Evolutionary conservation across 2,113 vertebrate genomes (phyloP).

Genomic region (Candoia aspera): DNA sequence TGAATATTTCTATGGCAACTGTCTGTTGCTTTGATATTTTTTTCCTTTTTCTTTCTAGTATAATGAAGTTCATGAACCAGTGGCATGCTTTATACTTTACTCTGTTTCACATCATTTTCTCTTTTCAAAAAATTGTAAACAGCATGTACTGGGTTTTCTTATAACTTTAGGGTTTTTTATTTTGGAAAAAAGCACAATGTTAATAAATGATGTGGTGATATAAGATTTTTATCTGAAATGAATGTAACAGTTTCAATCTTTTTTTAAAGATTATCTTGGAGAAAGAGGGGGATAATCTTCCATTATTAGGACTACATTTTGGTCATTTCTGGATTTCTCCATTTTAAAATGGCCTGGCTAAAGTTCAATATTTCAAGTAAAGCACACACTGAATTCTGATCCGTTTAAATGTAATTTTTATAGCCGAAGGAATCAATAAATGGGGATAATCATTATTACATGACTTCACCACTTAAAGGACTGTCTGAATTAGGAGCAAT

Average conservation of each 20-base stretch:
- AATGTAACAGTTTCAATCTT: conserved; percentile 75
- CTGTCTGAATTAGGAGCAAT: not conserved
- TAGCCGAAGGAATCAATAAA: not conserved
- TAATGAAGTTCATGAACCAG: conserved; percentile 80
- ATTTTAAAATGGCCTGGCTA: conserved; percentile 30
- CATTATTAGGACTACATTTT: conserved; percentile 32
- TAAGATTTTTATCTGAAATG: conserved; percentile 72
- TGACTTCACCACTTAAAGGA: not conserved
- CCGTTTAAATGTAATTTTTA: not conserved
- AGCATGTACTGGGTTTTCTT: conserved; percentile 76
- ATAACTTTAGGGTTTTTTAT: conserved; percentile 73
- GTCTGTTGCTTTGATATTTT: conserved; percentile 81
- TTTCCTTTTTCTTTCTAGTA: conserved; percentile 73
- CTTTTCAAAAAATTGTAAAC: conserved; percentile 74
- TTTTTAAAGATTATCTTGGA: conserved; percentile 73
- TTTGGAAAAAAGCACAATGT: conserved; percentile 76
- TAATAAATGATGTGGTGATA: conserved; percentile 69
- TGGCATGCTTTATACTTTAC: conserved; percentile 79
- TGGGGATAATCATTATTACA: not conserved
- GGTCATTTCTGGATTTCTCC: conserved; percentile 11
- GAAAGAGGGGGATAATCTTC: conserved; percentile 69
- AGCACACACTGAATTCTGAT: not conserved
- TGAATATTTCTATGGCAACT: conserved; percentile 89
- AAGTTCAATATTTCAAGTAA: not conserved
- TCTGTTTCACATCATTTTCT: conserved; percentile 76